Evolutionary conservation across 2,888 invertebrate genomes (phyloP), one percentile per base, ranked within the genome.

Genomic region (Cheilosia pagana): DNA sequence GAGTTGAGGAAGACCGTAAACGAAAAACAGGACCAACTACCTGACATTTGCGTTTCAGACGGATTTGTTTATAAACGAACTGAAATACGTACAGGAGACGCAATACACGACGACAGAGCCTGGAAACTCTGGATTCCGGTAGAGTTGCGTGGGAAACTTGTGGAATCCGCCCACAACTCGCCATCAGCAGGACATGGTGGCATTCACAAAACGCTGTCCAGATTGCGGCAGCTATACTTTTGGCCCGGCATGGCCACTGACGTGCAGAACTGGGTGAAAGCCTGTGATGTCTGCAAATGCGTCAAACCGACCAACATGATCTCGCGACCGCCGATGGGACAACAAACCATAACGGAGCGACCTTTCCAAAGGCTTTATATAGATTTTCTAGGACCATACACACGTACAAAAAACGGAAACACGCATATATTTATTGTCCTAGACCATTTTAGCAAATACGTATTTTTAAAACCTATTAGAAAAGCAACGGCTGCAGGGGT

Each of bases 341-440:
- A 57, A 23, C 60, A 23, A 7, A 45, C 25, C 3, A 55, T 59
- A n/a, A 35, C 53, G 4, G 60, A 67, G 7, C 43, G 77, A 14
- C 82, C 82, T 1, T 67, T 79, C 39, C 62, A 81, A 45, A 31
- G 67, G 3, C 12, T 86, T 1, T 68, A 45, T 48, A 63, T 81
- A 0, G 83, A 81, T 35, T 71, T 87, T 10, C 25, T 77, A 19
- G 85, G 85, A 12, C 77, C 76, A 12, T 74, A 78, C 23, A 77
- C 87, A 0, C 14, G 76, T 16, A 67, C 81, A 3, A 72, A 52
- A 25, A 19, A 12, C 19, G 85, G 71, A n/a, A 70, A 81, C 21
- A 68, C 63, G 0, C 45, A 28, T 5, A 63, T 79, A 10, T 67
- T 81, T 1, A 63, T 87, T 2, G 53, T 70, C 0, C 8, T 82